Conservation (phyloP, 2,888 invertebrate genomes). For the Eilema depressum region DNA sequence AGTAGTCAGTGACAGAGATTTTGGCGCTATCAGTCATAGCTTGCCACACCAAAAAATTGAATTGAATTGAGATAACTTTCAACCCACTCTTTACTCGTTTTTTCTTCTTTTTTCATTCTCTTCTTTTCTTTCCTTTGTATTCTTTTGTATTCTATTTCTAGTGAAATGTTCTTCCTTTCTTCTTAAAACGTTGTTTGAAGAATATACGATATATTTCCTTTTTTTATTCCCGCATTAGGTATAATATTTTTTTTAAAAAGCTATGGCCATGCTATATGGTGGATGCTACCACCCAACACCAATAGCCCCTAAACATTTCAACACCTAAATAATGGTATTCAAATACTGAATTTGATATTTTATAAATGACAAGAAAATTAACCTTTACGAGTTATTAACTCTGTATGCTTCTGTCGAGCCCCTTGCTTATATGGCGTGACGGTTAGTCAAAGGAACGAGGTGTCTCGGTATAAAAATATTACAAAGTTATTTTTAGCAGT, state of each 20-base stretch:
- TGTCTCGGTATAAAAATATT: conserved; percentile 18
- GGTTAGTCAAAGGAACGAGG: conserved; percentile 23
- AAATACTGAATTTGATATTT: conserved; percentile 38
- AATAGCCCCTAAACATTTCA: background rate
- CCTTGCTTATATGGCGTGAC: conserved; percentile 45
- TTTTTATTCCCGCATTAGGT: background rate
- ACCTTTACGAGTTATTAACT: conserved; percentile 46
- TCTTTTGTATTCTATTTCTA: background rate
- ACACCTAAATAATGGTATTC: conserved; percentile 8
- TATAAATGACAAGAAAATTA: conserved; percentile 49
- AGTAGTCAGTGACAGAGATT: no score
- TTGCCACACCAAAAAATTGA: no score
- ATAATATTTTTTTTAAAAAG: background rate
- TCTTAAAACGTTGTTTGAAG: no score
- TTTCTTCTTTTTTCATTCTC: no score
- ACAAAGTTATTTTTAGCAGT: conserved; percentile 6
- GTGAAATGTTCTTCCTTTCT: no score
- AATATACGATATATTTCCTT: background rate
- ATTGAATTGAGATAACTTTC: no score
- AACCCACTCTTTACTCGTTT: no score
- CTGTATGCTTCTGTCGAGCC: conserved; percentile 33
- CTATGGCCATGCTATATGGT: background rate
- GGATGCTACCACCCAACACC: background rate
- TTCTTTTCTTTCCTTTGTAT: background rate
- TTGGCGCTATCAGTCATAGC: no score